phyloP scores from a whole-genome alignment of 1,140 invertebrate genomes.

The Lepidostoma basale region DNA sequence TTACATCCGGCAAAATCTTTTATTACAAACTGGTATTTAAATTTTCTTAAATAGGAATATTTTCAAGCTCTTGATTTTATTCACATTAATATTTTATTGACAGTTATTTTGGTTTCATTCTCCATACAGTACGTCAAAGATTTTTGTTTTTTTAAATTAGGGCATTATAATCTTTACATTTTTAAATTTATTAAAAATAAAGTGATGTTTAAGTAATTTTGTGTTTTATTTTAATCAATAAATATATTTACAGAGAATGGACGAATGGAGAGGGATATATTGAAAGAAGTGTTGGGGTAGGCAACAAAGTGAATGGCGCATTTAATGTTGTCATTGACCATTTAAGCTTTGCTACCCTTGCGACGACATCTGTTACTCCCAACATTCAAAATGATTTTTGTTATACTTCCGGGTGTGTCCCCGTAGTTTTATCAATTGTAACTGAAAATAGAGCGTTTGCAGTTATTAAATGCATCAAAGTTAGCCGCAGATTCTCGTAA shows the following conservation, averaged over 20 bases:
- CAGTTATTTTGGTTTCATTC: background rate
- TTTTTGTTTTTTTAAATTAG: background rate
- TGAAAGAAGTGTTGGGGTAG: background rate
- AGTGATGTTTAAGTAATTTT: slow-evolving; percentile 2
- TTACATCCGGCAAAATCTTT: background rate
- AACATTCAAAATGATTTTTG: background rate
- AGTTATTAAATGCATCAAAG: too few species aligned
- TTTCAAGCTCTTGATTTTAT: background rate
- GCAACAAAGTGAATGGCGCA: too few species aligned
- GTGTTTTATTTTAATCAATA: background rate
- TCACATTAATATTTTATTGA: background rate
- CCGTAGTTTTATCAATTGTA: background rate
- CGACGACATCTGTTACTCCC: too few species aligned
- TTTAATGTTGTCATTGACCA: too few species aligned
- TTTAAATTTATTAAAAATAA: background rate
- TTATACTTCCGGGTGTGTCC: background rate
- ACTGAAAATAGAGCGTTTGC: too few species aligned
- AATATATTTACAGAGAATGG: background rate
- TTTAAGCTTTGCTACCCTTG: too few species aligned
- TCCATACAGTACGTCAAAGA: background rate
- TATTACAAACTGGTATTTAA: background rate
- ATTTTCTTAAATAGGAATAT: background rate
- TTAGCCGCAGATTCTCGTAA: too few species aligned
- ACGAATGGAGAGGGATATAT: background rate
- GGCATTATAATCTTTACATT: slow-evolving; percentile 1